Conservation (phyloP, 2,797 vertebrate species). For the Sebastes melanostomus region DNA sequence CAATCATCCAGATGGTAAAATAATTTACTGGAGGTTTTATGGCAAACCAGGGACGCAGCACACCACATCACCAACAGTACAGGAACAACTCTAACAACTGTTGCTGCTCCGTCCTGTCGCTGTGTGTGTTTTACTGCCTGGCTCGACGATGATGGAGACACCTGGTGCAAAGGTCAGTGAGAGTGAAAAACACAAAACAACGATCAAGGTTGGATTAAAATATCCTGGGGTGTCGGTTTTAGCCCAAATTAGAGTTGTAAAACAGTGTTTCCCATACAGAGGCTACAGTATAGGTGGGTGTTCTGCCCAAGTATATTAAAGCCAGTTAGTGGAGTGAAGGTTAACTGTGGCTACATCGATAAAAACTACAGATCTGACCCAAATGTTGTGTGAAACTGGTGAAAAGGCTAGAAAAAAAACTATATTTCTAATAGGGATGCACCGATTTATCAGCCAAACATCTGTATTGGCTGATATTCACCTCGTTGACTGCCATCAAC, state of each 20-base stretch:
- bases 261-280: neutral
- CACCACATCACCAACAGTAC: constrained; percentile 2
- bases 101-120: neutral
- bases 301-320: too few species aligned
- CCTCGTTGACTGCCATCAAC: too few species aligned
- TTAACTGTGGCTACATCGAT: too few species aligned
- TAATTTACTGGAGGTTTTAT: constrained; percentile 61
- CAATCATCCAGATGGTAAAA: constrained; percentile 67
- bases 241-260: neutral
- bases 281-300: too few species aligned
- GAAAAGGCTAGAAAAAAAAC: too few species aligned
- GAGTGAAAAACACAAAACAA: neutral
- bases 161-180: neutral
- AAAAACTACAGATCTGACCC: too few species aligned
- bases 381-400: too few species aligned
- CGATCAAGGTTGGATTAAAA: neutral
- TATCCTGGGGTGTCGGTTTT: neutral
- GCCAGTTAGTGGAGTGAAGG: too few species aligned
- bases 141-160: neutral
- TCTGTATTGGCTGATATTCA: too few species aligned
- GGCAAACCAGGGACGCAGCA: constrained; percentile 46
- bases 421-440: too few species aligned
- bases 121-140: neutral
- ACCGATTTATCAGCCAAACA: too few species aligned
- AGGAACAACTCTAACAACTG: neutral